A percentile compares a stretch with the other conserved stretches of the same genome.
These are phyloP conservation scores for Microcebus jonahi DNA, from an alignment of 2,113 vertebrate species.

Conservation along the genomic window DNA sequence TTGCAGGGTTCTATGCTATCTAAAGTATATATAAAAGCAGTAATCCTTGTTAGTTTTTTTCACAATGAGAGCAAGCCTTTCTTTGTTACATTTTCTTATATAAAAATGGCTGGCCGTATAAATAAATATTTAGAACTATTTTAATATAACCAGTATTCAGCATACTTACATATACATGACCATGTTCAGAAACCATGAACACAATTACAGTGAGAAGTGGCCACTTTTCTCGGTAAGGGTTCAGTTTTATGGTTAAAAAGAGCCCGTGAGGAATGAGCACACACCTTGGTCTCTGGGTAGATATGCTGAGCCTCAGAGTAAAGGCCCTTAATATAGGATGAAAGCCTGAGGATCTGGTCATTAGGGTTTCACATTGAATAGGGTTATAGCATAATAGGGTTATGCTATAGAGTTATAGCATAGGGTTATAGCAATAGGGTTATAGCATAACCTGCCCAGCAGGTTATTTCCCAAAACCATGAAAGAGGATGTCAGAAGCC, in stretches of 20 bases:
- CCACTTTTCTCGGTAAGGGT: not conserved
- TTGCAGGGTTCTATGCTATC: not conserved
- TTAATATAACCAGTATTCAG: not conserved
- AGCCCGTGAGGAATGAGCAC: not conserved
- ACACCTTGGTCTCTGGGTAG: not conserved
- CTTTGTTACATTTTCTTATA: not conserved
- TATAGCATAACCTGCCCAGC: not conserved
- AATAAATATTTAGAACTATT: slow-evolving; percentile 13
- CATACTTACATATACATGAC: not conserved
- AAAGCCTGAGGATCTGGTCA: not conserved
- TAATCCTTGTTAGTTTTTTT: not conserved
- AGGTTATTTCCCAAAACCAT: not conserved
- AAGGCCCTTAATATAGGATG: not conserved
- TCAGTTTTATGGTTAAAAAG: not conserved
- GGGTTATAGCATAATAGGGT: not conserved
- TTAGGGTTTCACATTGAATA: not conserved
- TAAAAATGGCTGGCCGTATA: not conserved
- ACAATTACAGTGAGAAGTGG: not conserved
- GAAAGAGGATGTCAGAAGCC: not conserved
- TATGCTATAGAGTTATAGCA: not conserved
- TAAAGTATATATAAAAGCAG: not conserved
- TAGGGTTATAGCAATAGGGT: not conserved
- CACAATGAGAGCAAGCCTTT: not conserved
- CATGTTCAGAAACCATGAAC: not conserved
- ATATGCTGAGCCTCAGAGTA: not conserved